Evolutionary conservation across 2,888 invertebrate genomes (phyloP).

Genomic region (Pediacus dermestoides): DNA sequence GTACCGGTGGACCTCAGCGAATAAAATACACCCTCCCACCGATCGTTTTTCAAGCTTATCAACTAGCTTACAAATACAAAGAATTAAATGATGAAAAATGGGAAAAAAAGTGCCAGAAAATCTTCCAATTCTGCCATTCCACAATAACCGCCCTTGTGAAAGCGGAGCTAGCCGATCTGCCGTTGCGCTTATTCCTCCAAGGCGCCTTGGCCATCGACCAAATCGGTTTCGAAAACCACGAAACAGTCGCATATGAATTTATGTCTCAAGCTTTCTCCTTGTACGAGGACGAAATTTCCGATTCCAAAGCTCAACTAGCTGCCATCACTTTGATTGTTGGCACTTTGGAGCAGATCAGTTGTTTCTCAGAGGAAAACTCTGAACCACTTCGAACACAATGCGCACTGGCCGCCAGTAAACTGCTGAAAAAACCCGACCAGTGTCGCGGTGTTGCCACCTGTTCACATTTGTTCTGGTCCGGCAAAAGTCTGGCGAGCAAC

Average conservation of each 20-base stretch:
- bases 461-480: conserved; percentile 97
- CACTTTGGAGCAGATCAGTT: conserved; percentile 91
- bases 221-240: conserved; percentile 90
- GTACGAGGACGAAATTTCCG: conserved; percentile 98
- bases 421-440: conserved; percentile 95
- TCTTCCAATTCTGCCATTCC: conserved; percentile 96
- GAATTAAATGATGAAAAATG: conserved; percentile 90
- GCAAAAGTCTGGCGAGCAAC: conserved; percentile 55
- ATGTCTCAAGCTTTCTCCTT: conserved; percentile 93
- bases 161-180: conserved; percentile 90
- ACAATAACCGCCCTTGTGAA: conserved; percentile 93
- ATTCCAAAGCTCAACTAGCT: conserved; percentile 93
- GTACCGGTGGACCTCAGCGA: conserved; percentile 83
- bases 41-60: conserved; percentile 89
- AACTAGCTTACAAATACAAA: conserved; percentile 79
- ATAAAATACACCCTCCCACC: conserved; percentile 92
- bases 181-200: conserved; percentile 89
- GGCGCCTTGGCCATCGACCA: conserved; percentile 91
- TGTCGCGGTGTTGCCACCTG: conserved; percentile 91
- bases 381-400: conserved; percentile 95
- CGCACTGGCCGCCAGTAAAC: conserved; percentile 90
- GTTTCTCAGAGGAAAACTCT: conserved; percentile 94
- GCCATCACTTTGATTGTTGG: conserved; percentile 95
- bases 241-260: conserved; percentile 97
- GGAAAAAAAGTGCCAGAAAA: conserved; percentile 98